Evolutionary conservation across 2,888 invertebrate genomes (phyloP), one percentile per base, ranked within the genome.

Genomic region (Atethmia centrago): DNA sequence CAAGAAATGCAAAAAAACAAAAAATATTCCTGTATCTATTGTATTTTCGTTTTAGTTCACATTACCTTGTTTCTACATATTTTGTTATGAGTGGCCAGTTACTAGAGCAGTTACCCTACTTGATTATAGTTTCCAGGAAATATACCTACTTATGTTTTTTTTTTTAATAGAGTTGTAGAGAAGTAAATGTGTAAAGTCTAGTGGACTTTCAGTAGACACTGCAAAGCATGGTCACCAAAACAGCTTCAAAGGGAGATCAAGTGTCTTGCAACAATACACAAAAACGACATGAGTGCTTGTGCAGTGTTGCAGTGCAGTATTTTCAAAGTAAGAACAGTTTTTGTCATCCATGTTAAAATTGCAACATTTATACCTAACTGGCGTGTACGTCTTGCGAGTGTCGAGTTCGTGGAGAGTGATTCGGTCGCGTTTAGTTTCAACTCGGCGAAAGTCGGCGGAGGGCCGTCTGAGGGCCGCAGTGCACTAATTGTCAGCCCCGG

Each of bases 401-500:
- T 77, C 61, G 84, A 87, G 88, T 80, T 74, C 82, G 88, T 89
- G 85, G 86, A 86, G 83, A 85, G 77, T 85, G 85, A 86, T 80
- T 87, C 81, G 84, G 89, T 90, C 89, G 88, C 90, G 90, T 92
- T 92, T 92, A 91, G 91, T 90, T 89, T 86, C 88, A 86, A 87
- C 88, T 86, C 73, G 63, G 79, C 59, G 76, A 88, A 89, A 85
- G 87, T 87, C 79, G 88, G 85, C 88, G 88, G 90, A 93, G 92
- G 85, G 90, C 88, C 88, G 93, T 93, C 93, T 93, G 91, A 93
- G 93, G 88, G 88, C 88, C 88, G 84, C 88, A 89, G 89, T 88
- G 90, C 90, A 88, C 92, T 94, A 93, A 94, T 94, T 94, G 93
- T 92, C 92, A 91, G 89, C 84, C 83, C 77, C 87, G 88, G 88